Evolutionary conservation across 1,140 invertebrate genomes (phyloP).

Genomic region (Zaprionus tsacasi): DNA sequence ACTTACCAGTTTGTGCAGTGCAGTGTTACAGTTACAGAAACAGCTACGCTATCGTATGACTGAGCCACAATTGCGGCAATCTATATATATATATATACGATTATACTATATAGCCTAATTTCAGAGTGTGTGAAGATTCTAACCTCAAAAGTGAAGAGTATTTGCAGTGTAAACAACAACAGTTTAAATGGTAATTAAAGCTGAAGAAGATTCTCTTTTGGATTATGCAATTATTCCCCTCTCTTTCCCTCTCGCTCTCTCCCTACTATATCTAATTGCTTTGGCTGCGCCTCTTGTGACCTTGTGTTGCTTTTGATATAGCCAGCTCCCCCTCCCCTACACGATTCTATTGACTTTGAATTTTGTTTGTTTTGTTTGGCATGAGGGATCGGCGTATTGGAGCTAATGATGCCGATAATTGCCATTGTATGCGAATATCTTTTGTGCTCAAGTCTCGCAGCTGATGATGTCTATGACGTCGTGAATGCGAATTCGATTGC

Average conservation of each 20-base stretch:
- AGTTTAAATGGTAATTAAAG: conserved; percentile 33
- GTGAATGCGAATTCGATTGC: background rate
- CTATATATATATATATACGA: background rate
- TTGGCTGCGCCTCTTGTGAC: conserved; percentile 24
- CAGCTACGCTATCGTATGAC: conserved; percentile 32
- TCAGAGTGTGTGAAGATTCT: conserved; percentile 10
- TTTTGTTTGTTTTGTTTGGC: conserved; percentile 22
- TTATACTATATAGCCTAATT: conserved; percentile 8
- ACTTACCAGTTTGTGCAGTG: conserved; percentile 42
- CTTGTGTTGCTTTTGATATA: conserved; percentile 3
- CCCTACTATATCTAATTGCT: conserved; percentile 16
- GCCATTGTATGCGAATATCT: conserved; percentile 71
- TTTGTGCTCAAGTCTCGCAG: conserved; percentile 19
- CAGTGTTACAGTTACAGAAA: conserved; percentile 23
- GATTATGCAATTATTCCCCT: background rate
- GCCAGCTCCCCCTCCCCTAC: background rate
- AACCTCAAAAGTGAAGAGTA: background rate
- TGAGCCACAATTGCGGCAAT: conserved; percentile 30
- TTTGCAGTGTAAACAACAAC: background rate
- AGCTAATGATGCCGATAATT: conserved; percentile 80
- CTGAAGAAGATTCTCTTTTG: background rate
- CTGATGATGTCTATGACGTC: background rate
- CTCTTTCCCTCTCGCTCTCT: background rate
- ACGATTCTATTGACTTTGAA: conserved; percentile 52
- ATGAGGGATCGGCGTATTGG: too few relatives aligned